Conservation (phyloP, 2,797 vertebrate genomes). For the Scomberomorus guttatus region DNA sequence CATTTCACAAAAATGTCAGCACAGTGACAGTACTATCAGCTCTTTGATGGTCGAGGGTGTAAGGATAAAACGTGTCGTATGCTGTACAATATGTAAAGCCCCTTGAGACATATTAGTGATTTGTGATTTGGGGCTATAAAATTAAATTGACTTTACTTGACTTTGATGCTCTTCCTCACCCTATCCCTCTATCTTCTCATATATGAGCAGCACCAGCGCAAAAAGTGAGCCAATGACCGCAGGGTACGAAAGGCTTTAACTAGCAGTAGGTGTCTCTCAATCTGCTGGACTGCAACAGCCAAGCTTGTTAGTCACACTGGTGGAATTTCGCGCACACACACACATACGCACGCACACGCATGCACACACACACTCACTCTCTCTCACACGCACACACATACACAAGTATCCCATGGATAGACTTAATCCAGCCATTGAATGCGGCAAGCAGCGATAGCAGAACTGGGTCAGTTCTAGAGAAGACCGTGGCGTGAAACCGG, state of each 20-base stretch:
- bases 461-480: constrained; percentile 83
- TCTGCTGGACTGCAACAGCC: constrained; percentile 79
- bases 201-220: constrained; percentile 54
- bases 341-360: constrained; percentile 26
- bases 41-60: background rate
- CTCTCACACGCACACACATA: background rate
- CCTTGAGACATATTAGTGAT: background rate
- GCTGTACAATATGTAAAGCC: background rate
- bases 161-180: constrained; percentile 38
- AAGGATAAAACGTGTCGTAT: too few relatives aligned
- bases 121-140: background rate
- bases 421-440: constrained; percentile 81
- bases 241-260: constrained; percentile 77
- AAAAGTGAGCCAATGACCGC: constrained; percentile 70
- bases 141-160: background rate
- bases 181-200: constrained; percentile 56
- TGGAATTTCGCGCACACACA: constrained; percentile 55
- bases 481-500: constrained; percentile 70
- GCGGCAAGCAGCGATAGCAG: constrained; percentile 72
- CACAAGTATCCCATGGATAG: constrained; percentile 71
- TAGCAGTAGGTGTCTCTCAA: constrained; percentile 82
- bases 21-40: constrained; percentile 42
- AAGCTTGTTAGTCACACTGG: constrained; percentile 83
- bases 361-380: constrained; percentile 10
- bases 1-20: constrained; percentile 35